Evolutionary conservation across 2,888 invertebrate species (phyloP), one percentile per base, ranked within the genome.

Genomic region (Rhamnusium bicolor): DNA sequence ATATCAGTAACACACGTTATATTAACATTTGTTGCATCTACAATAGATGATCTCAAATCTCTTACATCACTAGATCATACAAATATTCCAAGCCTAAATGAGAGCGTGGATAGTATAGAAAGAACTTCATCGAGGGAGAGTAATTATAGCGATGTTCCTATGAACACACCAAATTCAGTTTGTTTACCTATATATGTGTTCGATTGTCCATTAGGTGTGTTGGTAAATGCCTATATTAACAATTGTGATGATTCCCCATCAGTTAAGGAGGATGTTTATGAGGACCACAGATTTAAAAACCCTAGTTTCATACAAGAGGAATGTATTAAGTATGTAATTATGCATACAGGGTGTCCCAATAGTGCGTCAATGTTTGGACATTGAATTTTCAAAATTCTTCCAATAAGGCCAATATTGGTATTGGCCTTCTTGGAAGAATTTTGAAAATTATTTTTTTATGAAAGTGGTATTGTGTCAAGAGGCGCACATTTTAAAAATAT

Each of bases 11-110:
- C 91, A 0, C 92, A 92, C 80, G 89, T 94, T 24, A 89, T 93
- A 32, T 85, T 94, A 51, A 93, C 93, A 10, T 90, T 94, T 77
- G 83, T 94, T 24, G 93, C 94, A 2, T 90, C 92, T 1, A 90
- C 91, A 21, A 91, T 92, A 81, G 88, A 89, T 74, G 90, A 90
- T 80, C 85, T 90, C 8, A 85, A 84, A 79, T 69, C 79, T 53
- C 80, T 87, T 62, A 76, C 84, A 40, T 71, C 74, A 49, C 53
- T 60, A 21, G 80, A 84, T 71, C 75, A 75, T 53, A 81, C 80
- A 24, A 83, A 82, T 78, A 82, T 80, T 76, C 81, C 81, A 69
- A 81, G 79, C 74, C 69, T 81, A 49, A 80, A 81, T 60, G 81
- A 81, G 58, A 83, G 79, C 72, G 77, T 83, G 16, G 85, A 85